phyloP scores from a whole-genome alignment of 2,797 vertebrate genomes.

The Euphonia xanthogaster region DNA sequence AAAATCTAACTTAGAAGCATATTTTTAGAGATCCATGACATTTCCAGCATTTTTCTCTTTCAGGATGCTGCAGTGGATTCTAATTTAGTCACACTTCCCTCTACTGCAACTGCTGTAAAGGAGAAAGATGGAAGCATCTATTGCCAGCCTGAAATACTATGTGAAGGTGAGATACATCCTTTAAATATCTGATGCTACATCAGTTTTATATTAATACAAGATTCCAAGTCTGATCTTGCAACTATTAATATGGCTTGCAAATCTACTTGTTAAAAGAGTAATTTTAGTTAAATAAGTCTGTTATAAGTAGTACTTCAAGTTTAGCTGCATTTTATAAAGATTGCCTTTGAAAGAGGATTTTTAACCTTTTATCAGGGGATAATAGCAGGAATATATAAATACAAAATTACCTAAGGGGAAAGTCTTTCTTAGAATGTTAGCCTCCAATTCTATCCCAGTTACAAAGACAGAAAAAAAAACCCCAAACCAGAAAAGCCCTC shows the following conservation, averaged over 20 bases:
- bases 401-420: not conserved
- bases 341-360: not conserved
- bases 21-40: not conserved
- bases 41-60: constrained; percentile 34
- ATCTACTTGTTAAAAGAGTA: not conserved
- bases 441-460: not conserved
- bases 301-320: not conserved
- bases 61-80: constrained; percentile 79
- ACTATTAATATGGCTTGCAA: not conserved
- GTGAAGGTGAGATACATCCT: constrained; percentile 77
- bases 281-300: not conserved
- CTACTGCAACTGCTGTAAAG: constrained; percentile 80
- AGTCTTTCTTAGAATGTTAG: not conserved
- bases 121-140: constrained; percentile 81
- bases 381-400: not conserved
- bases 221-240: not conserved
- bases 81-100: constrained; percentile 81
- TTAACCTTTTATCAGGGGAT: not conserved
- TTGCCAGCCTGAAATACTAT: constrained; percentile 82
- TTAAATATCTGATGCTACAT: not conserved
- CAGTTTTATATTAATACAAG: not conserved
- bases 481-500: not conserved
- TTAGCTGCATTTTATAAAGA: not conserved
- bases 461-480: not conserved
- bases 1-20: not conserved